Percentiles rank a stretch among this genome's conserved stretches.
These are phyloP conservation scores for Osmerus mordax DNA, from an alignment of 2,113 vertebrate species.

Conservation along the genomic window DNA sequence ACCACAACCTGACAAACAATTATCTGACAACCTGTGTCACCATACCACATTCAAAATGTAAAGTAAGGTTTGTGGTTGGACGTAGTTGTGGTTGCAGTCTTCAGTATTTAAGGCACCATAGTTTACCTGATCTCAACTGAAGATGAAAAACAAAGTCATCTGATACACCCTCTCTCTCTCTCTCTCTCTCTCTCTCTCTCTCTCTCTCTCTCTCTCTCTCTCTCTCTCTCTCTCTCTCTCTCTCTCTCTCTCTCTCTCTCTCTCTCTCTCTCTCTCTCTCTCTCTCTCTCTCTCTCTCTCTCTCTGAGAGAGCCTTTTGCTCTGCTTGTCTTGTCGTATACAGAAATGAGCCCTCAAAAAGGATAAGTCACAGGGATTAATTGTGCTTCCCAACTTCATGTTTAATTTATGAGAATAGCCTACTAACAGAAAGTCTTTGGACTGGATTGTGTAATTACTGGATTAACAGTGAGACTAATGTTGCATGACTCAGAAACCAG, in stretches of 20 bases:
- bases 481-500: slow-evolving; percentile 36
- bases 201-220: neutral
- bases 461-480: slow-evolving; percentile 52
- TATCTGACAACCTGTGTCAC: slow-evolving; percentile 31
- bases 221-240: neutral
- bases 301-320: slow-evolving; percentile 38
- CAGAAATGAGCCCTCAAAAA: slow-evolving; percentile 52
- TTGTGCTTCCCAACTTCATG: slow-evolving; percentile 21
- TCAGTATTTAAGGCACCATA: neutral
- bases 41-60: slow-evolving; percentile 37
- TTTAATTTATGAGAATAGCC: slow-evolving; percentile 51
- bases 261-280: neutral
- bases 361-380: slow-evolving; percentile 56
- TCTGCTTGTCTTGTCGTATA: slow-evolving; percentile 49
- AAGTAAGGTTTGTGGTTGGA: slow-evolving; percentile 23
- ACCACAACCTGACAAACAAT: slow-evolving; percentile 36
- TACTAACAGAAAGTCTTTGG: slow-evolving; percentile 31
- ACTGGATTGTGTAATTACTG: slow-evolving; percentile 55
- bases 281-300: slow-evolving; percentile 8
- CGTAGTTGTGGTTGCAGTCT: neutral
- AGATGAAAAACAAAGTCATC: no score
- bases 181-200: neutral
- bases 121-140: no score
- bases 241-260: neutral
- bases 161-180: slow-evolving; percentile 8